Base-by-base conservation (phyloP, 2,888 invertebrate genomes). In the Caenorhabditis panamensis region DNA sequence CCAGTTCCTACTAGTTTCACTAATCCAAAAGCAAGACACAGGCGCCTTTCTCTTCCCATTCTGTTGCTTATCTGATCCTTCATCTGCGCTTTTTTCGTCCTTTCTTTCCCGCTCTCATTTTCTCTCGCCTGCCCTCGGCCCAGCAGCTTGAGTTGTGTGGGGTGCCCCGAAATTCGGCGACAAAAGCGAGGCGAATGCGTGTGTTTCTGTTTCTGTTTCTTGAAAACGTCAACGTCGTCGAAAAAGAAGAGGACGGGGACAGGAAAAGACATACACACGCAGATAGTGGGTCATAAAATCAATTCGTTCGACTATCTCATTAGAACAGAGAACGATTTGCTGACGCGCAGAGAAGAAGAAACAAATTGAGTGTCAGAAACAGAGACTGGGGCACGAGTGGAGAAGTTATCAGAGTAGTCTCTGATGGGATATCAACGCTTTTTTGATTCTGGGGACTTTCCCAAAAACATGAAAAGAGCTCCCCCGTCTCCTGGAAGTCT, bases 261-360 rank as follows among this genome's bases (percentile, higher is more conserved):
- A 11, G 41, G 13, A 11, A 53, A 22, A 53, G 16, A n/a, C n/a
- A 56, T 18, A 47, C 47, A 47, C 47, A 9, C 18, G 16, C 36
- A 41, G 54, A 59, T 47, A 69, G 61, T 69, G 53, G 62, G 72
- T 72, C 72, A 72, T 72, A 63, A 63, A 72, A 63, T 72, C 72
- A 62, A 58, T 63, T 72, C 56, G 28, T 54, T 61, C 69, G 37
- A 53, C 69, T 71, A 53, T 71, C 47, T 44, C 37, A 41, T 51
- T 28, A 54, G 62, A 71, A 71, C 62, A 71, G 54, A 62, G 62
- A 62, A 62, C 71, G 31, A 44, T 54, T 62, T 16, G 28, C 28
- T 62, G 37, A 37, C 22, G 36, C 24, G 37, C 22, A 47, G 47
- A 24, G 67, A 54, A 41, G 20, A 24, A 24, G 41, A 56, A 41